Evolutionary conservation across 1,140 invertebrate genomes (phyloP).

Genomic region (Lepidurus packardi): DNA sequence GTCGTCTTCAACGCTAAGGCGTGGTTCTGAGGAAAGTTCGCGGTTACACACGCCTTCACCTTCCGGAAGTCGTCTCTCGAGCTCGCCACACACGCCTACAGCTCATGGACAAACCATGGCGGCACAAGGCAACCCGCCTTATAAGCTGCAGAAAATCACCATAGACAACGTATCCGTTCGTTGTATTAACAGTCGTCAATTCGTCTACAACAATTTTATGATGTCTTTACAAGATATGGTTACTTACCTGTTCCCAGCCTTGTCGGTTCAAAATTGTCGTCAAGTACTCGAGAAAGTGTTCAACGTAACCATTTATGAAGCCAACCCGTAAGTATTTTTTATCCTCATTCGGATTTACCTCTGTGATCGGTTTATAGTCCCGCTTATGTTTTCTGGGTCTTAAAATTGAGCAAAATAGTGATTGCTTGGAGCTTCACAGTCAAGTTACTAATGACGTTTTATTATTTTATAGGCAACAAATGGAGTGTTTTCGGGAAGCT

Average conservation of each 20-base stretch:
- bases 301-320: constrained; percentile 67
- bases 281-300: constrained; percentile 68
- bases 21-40: constrained; percentile 29
- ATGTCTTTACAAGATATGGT: constrained; percentile 76
- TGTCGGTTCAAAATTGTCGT: constrained; percentile 63
- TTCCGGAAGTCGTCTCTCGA: neutral
- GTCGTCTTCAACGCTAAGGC: constrained; percentile 30
- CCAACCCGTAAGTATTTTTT: constrained; percentile 62
- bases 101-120: constrained; percentile 23
- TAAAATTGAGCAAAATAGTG: too few species aligned
- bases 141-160: constrained; percentile 67
- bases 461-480: constrained; percentile 56
- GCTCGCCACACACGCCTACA: neutral
- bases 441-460: neutral
- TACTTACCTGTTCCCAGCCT: constrained; percentile 68
- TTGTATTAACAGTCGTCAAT: constrained; percentile 79
- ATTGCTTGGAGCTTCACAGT: too few species aligned
- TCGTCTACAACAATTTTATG: constrained; percentile 67
- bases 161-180: constrained; percentile 69
- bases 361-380: too few species aligned
- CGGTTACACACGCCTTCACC: constrained; percentile 8
- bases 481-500: constrained; percentile 63
- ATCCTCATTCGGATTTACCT: neutral
- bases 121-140: constrained; percentile 49
- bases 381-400: too few species aligned